Percentiles rank a stretch among this genome's conserved stretches.
These are phyloP conservation scores for Anguilla japonica DNA, from an alignment of 2,113 vertebrate species.

Conservation along the genomic window DNA sequence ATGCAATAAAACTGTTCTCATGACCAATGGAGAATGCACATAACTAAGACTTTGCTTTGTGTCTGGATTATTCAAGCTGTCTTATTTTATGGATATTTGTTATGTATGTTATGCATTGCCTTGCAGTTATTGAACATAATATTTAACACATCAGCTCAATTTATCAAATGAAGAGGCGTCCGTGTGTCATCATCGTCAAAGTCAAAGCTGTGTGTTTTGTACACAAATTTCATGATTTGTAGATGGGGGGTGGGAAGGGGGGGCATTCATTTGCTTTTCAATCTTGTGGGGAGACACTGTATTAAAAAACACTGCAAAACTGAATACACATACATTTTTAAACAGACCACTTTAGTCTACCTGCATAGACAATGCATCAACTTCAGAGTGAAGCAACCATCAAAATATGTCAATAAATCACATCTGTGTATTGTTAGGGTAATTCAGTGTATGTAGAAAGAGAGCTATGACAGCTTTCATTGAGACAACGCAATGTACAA, in stretches of 20 bases:
- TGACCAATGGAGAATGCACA: no score
- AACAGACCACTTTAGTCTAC: not conserved
- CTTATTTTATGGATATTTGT: not conserved
- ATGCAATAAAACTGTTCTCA: no score
- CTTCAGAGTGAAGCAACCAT: not conserved
- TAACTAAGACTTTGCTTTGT: not conserved
- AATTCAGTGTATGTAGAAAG: no score
- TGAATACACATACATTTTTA: not conserved
- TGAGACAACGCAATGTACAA: no score
- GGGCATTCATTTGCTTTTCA: no score
- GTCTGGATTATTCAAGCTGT: not conserved
- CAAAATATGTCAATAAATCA: not conserved
- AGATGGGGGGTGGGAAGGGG: not conserved
- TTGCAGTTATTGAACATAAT: not conserved
- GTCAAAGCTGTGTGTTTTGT: not conserved
- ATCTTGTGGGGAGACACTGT: not conserved
- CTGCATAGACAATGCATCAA: not conserved
- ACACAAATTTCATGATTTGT: not conserved
- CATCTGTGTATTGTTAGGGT: not conserved
- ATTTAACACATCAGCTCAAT: not conserved
- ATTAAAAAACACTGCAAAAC: not conserved
- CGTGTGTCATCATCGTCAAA: not conserved
- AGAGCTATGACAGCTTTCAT: no score
- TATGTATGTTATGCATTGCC: not conserved
- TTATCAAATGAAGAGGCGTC: not conserved